phyloP scores from a whole-genome alignment of 2,113 vertebrate genomes.

The Colossoma macropomum region DNA sequence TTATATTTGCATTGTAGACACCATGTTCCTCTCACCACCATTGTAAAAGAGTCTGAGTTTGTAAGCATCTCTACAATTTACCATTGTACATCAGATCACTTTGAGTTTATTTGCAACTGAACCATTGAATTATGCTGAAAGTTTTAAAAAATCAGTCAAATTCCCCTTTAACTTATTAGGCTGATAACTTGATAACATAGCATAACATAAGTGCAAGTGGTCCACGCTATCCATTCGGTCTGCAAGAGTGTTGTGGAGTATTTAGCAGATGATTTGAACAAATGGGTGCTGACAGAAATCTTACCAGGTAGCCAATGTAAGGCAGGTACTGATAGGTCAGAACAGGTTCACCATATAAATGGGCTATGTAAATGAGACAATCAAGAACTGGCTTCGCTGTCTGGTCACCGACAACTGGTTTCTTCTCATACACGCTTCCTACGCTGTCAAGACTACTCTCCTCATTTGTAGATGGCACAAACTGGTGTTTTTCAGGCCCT shows the following conservation, averaged over 20 bases:
- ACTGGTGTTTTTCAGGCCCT: conserved; percentile 92
- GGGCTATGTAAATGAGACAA: conserved; percentile 91
- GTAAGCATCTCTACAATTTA: too few relatives aligned
- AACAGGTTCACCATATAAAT: conserved; percentile 95
- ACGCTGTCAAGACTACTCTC: conserved; percentile 79
- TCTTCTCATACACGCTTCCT: conserved; percentile 90
- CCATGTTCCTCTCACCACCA: too few relatives aligned
- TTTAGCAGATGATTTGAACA: background rate
- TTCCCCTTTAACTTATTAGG: too few relatives aligned
- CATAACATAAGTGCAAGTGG: background rate
- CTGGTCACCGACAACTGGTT: conserved; percentile 87
- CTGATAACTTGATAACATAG: too few relatives aligned
- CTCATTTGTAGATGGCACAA: conserved; percentile 73
- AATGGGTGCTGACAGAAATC: conserved; percentile 9
- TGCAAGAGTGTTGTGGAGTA: background rate
- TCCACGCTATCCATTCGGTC: background rate
- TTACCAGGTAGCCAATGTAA: conserved; percentile 96
- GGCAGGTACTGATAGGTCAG: conserved; percentile 98
- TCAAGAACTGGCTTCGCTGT: conserved; percentile 89
- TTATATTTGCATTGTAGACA: too few relatives aligned
- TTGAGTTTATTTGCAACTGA: too few relatives aligned
- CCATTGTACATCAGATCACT: too few relatives aligned
- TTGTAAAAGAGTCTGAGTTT: too few relatives aligned
- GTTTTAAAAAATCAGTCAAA: too few relatives aligned
- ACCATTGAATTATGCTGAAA: too few relatives aligned